phyloP scores from a whole-genome alignment of 2,888 invertebrate genomes.

The Drosophila paucipuncta region DNA sequence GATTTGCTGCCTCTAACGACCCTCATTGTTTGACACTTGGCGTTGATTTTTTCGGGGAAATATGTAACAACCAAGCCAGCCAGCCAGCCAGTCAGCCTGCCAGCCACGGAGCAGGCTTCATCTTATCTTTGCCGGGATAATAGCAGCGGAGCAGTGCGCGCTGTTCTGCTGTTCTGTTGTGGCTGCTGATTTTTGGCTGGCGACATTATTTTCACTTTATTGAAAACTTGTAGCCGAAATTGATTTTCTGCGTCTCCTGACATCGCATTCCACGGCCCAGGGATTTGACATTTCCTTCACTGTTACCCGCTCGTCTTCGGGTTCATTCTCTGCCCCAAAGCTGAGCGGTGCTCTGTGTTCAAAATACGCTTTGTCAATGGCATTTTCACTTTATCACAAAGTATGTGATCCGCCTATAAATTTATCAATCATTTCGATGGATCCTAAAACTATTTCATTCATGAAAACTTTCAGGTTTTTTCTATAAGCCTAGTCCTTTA shows the following conservation, averaged over 20 bases:
- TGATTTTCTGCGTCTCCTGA: conserved; percentile 75
- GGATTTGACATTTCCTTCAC: conserved; percentile 74
- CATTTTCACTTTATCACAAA: neutral
- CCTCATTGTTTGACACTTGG: conserved; percentile 78
- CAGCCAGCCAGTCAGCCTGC: conserved; percentile 5
- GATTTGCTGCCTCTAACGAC: conserved; percentile 77
- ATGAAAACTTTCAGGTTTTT: neutral
- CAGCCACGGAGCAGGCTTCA: conserved; percentile 30
- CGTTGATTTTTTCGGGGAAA: conserved; percentile 62
- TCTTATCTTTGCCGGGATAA: conserved; percentile 62
- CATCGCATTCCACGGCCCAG: conserved; percentile 66
- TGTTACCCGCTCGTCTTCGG: conserved; percentile 39
- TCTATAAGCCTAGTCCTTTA: neutral
- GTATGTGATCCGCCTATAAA: neutral
- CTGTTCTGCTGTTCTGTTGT: conserved; percentile 27
- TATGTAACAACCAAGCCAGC: conserved; percentile 16
- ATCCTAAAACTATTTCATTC: neutral
- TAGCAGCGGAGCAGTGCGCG: conserved; percentile 49
- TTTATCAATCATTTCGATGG: neutral
- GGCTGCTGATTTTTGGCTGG: conserved; percentile 53
- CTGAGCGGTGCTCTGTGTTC: neutral
- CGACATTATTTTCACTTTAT: conserved; percentile 81
- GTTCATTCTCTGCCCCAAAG: conserved; percentile 8
- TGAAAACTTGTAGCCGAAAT: conserved; percentile 79
- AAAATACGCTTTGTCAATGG: neutral